A percentile compares a stretch with the other conserved stretches of the same genome.
These are phyloP conservation scores for Phortica magna DNA, from an alignment of 2,888 invertebrate genomes.

Conservation along the genomic window DNA sequence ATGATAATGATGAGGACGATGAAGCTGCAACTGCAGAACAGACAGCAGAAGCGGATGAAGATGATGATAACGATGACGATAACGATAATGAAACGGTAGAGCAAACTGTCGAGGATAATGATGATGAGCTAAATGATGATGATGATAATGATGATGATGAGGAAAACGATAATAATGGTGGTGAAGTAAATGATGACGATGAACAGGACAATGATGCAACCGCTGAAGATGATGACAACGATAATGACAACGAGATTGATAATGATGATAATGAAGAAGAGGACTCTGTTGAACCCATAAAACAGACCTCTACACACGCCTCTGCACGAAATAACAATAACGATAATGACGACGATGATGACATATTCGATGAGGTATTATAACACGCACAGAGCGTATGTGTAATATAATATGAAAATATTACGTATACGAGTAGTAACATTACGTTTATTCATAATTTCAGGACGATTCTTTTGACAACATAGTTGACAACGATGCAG, in stretches of 20 bases:
- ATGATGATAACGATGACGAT: slow-evolving; percentile 68
- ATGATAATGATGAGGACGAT: slow-evolving; percentile 67
- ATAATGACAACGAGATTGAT: slow-evolving; percentile 68
- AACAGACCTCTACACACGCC: slow-evolving; percentile 52
- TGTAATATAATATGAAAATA: too few species aligned
- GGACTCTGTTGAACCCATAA: slow-evolving; percentile 44
- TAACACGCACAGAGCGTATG: too few species aligned
- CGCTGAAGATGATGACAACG: slow-evolving; percentile 42
- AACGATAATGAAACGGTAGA: slow-evolving; percentile 68
- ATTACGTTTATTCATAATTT: not conserved
- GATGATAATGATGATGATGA: slow-evolving; percentile 68
- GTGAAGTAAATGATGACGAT: slow-evolving; percentile 51
- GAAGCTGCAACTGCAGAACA: slow-evolving; percentile 61
- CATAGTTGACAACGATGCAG: slow-evolving; percentile 75
- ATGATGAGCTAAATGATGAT: slow-evolving; percentile 52
- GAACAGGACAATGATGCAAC: slow-evolving; percentile 62
- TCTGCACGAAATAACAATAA: slow-evolving; percentile 49
- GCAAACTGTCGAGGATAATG: slow-evolving; percentile 48
- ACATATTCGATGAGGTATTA: slow-evolving; percentile 79
- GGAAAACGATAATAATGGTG: slow-evolving; percentile 63
- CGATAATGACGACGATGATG: slow-evolving; percentile 68
- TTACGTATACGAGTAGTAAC: not conserved
- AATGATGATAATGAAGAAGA: slow-evolving; percentile 79
- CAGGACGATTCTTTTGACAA: slow-evolving; percentile 75
- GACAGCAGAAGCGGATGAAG: slow-evolving; percentile 69